Conservation (phyloP, 2,888 invertebrate species). For the Drosophila nr. perissopoda region DNA sequence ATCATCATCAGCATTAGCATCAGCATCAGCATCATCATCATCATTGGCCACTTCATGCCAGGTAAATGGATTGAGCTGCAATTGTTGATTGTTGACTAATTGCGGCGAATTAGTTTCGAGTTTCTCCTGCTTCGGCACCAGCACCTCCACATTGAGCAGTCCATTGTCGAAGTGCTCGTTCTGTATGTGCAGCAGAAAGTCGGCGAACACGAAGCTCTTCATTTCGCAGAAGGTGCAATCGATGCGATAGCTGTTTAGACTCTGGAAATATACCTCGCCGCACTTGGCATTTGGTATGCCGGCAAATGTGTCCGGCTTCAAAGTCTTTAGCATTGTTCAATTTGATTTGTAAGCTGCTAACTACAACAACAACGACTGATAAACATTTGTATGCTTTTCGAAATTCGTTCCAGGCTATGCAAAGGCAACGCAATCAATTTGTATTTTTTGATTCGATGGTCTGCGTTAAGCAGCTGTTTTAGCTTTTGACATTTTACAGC, state of each 20-base stretch:
- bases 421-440: conserved; percentile 51
- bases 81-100: neutral
- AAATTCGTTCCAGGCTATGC: conserved; percentile 1
- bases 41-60: conserved; percentile 57
- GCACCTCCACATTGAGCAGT: conserved; percentile 56
- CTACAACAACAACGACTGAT: conserved; percentile 10
- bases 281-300: conserved; percentile 72
- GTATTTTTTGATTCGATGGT: conserved; percentile 40
- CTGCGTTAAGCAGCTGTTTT: conserved; percentile 50
- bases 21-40: conserved; percentile 1
- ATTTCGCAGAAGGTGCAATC: conserved; percentile 75
- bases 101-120: conserved; percentile 18
- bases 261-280: conserved; percentile 80
- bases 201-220: conserved; percentile 75
- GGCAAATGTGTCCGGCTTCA: conserved; percentile 63
- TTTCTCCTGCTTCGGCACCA: conserved; percentile 49
- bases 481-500: conserved; percentile 24
- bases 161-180: conserved; percentile 77
- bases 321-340: conserved; percentile 61
- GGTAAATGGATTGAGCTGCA: conserved; percentile 49
- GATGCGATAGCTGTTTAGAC: conserved; percentile 70
- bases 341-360: conserved; percentile 20
- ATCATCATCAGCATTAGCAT: neutral
- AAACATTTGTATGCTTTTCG: conserved; percentile 39
- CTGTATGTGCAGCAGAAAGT: conserved; percentile 75